These are phyloP conservation scores for Piscicola geometra DNA, from an alignment of 2,888 invertebrate species.

Conservation along the genomic window DNA sequence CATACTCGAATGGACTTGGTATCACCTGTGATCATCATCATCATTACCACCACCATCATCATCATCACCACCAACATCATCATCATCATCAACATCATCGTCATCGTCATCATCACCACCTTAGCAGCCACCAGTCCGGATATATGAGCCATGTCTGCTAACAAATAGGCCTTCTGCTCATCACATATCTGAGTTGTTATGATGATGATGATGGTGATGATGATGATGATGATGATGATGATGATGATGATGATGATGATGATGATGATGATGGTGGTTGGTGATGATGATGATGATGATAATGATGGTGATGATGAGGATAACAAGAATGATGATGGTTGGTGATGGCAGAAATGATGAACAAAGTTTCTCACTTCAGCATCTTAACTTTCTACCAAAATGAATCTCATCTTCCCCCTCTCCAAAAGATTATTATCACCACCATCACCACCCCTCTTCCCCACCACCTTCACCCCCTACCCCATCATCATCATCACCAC, in stretches of 20 bases:
- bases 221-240: conserved; percentile 34
- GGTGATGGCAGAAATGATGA: no score
- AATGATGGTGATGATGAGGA: not conserved
- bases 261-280: not conserved
- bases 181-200: conserved; percentile 56
- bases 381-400: not conserved
- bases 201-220: conserved; percentile 28
- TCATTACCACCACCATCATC: not conserved
- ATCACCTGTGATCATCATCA: conserved; percentile 59
- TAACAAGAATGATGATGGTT: no score
- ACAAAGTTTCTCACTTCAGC: no score
- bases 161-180: conserved; percentile 74
- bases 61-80: not conserved
- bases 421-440: not conserved
- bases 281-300: not conserved
- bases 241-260: conserved; percentile 13
- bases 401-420: not conserved
- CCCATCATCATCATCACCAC: conserved; percentile 61
- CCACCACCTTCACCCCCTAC: conserved; percentile 61
- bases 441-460: not conserved
- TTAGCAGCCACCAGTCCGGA: conserved; percentile 86
- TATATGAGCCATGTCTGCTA: conserved; percentile 94
- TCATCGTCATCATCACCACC: conserved; percentile 44
- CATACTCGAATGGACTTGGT: conserved; percentile 81
- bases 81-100: not conserved